A percentile compares a stretch with the other conserved stretches of the same genome.
Conservation (phyloP, 2,797 vertebrate species). For the Eulemur rubriventer region DNA sequence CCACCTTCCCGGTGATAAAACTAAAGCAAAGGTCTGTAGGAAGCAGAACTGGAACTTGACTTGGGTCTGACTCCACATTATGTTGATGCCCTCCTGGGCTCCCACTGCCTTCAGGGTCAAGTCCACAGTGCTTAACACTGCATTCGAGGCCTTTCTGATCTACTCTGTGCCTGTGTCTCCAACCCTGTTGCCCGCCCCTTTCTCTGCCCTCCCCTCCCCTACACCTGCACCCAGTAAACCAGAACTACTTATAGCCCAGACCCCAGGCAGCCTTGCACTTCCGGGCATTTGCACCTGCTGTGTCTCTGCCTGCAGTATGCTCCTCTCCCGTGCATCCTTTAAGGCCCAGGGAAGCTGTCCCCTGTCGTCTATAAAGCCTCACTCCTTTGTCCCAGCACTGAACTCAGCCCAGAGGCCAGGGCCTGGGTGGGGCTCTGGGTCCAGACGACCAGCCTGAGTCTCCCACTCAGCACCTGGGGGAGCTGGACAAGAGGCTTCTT, state of each 20-base stretch:
- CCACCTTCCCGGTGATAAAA: not conserved
- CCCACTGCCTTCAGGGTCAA: not conserved
- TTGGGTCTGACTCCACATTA: not conserved
- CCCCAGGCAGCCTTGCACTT: not conserved
- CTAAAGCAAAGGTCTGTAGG: not conserved
- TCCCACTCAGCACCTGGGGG: not conserved
- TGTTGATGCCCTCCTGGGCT: not conserved
- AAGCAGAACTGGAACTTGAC: not conserved
- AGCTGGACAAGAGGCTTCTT: not conserved
- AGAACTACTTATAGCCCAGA: not conserved
- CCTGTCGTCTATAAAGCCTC: not conserved
- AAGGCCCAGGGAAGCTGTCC: not conserved
- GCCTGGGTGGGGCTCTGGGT: not conserved
- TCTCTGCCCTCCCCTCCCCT: not conserved
- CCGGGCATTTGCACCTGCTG: not conserved
- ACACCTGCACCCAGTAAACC: not conserved
- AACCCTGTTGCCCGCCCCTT: not conserved
- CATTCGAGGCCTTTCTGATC: not conserved
- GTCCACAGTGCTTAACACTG: not conserved
- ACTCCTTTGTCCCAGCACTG: not conserved
- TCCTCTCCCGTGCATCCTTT: not conserved
- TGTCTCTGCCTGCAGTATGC: not conserved
- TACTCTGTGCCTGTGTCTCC: not conserved
- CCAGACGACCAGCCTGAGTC: not conserved
- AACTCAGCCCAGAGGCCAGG: not conserved